Base-by-base conservation (phyloP, 2,113 vertebrate species). In the Hydropotes inermis region DNA sequence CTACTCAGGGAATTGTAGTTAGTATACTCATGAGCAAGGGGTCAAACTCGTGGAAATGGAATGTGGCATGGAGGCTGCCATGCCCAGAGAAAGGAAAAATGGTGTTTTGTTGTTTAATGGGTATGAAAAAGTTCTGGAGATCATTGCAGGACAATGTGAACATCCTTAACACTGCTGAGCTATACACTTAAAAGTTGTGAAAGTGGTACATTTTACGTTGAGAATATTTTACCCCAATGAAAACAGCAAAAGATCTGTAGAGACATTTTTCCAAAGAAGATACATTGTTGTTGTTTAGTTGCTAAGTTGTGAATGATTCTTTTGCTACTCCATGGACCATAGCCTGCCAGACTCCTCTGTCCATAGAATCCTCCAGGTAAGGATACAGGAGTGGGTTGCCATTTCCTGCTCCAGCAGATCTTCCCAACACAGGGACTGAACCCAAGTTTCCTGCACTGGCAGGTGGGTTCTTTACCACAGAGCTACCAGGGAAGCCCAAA, bases 1-100 rank as follows among this genome's bases (percentile, higher is more conserved):
- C 30, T 45, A 14, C 55, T 28, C 10, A 57, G 27, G 28, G 13
- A 81, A 81, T 2, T 52, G 17, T 81, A 52, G 30, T n/a, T 33
- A 30, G 3, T 3, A 5, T 25, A 21, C 36, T 43, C 47, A 55
- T 0, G 6, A 60, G 55, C 76, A 36, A 25, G 19, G 27, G 2
- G 30, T 27, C 3, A 7, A 33, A 67, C 17, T 54, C 58, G 28
- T 6, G 9, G 84, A 27, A 61, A 19, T 3, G 36, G 14, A 57
- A 45, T 0, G 5, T 2, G 3, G 57, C 30, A 6, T 23, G n/a
- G 17, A 30, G 2, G 45, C n/a, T 43, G 43, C 25, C 25, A 78
- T 6, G 9, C 17, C 45, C 0, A 3, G 45, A 19, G 33, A 64
- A 5, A 82, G 78, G 33, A 36, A 45, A 54, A 92, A 13, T 3